Conservation (phyloP, 2,888 invertebrate species). For the Acanthosepion esculentum region DNA sequence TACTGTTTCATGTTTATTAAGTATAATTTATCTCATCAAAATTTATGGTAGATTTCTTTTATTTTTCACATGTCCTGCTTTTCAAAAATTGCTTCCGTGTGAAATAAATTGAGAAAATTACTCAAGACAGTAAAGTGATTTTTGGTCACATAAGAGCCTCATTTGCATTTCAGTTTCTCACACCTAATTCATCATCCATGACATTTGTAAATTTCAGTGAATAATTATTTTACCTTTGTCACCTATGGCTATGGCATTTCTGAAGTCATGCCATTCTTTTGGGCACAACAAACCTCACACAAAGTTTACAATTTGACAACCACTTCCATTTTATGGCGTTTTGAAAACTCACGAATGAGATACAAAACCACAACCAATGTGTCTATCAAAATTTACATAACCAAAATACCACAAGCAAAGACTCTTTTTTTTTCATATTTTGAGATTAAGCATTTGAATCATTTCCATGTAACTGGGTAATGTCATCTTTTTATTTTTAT, state of each 20-base stretch:
- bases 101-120: neutral
- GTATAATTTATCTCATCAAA: neutral
- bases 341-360: too few species aligned
- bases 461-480: too few species aligned
- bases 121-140: neutral
- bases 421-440: too few species aligned
- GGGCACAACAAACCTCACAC: neutral
- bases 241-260: neutral
- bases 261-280: neutral
- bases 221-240: neutral
- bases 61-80: too few species aligned
- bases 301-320: neutral
- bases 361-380: too few species aligned
- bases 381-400: too few species aligned
- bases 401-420: too few species aligned
- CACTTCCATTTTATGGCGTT: neutral
- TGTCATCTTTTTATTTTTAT: too few species aligned
- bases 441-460: too few species aligned
- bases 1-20: neutral
- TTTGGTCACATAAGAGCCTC: neutral
- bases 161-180: neutral
- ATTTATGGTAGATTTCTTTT: neutral
- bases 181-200: neutral
- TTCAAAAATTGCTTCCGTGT: too few species aligned
- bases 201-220: neutral